Evolutionary conservation across 2,113 vertebrate genomes (phyloP), one percentile per base, ranked within the genome.

Genomic region (Salvelinus fontinalis): DNA sequence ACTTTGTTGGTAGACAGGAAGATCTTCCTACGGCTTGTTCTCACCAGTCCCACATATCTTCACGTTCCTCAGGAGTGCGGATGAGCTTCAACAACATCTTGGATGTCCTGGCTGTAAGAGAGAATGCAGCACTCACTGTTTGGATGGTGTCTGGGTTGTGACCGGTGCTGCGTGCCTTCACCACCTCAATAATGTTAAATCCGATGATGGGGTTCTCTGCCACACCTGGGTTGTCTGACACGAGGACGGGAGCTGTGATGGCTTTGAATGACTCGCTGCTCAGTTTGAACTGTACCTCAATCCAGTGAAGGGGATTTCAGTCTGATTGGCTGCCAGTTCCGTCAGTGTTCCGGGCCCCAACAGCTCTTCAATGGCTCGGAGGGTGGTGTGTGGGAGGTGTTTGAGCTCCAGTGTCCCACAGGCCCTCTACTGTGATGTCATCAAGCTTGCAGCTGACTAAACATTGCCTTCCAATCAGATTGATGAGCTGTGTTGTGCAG

Each of bases 261-360:
- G 1, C 7, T 39, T 39, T 2, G 8, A 51, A 4, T 16, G 49
- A 12, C 49, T 51, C 49, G 0, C 11, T 14, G 49, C 49, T 4
- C 24, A 80, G 20, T 8, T 62, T 16, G 16, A 81, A 68, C 20
- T 70, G 5, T 24, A 14, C 57, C 11, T 79, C 72, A 7, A 69
- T 16, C 79, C 70, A 31, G 0, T 4, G 14, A 76, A 70, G 4
- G 66, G 51, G 7, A 44, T 70, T 62, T 70, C 24, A 18, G 48
- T 69, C 24, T 69, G 31, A 31, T 75, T 34, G 2, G 66, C 74
- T 16, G 74, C 74, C 11, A 75, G 2, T 2, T 66, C 65, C 3
- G 13, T 54, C 49, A 73, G 22, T 29, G 26, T 27, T 13, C 51
- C 71, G 5, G 72, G 20, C 5, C 66, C 74, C 9, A 59, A 4